Evolutionary conservation across 2,888 invertebrate species (phyloP), one percentile per base, ranked within the genome.

Genomic region (Sacculina carcini): DNA sequence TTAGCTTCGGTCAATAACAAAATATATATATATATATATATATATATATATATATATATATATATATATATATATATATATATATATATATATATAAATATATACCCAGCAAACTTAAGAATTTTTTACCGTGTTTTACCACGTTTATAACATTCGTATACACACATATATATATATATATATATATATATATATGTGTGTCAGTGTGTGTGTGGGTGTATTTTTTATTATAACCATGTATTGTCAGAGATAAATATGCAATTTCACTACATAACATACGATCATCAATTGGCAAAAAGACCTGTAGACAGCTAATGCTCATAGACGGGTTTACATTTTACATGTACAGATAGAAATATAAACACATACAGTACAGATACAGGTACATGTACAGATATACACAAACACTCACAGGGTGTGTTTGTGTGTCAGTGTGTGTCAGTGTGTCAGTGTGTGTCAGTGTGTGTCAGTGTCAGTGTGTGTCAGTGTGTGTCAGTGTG

Each of bases 11-110:
- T n/a, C n/a, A n/a, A n/a, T n/a, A n/a, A n/a, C n/a, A n/a, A n/a
- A n/a, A n/a, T 47, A 52, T 23, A 52, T 23, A 51, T 32, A 26
- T 29, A 46, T n/a, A 56, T 31, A 55, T 23, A 55, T 50, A 50
- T 50, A 50, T 50, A 48, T 50, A 50, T 50, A 48, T 50, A 48
- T 50, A 48, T 50, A 48, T 50, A 50, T 50, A 50, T 50, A 48
- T 50, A 48, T 50, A 50, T 50, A 48, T 50, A 48, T 50, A 50
- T 50, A 48, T 50, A 50, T 50, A 50, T 50, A 50, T 50, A 50
- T 50, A 50, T 50, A 50, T 48, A 50, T 48, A 50, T 50, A 50
- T 46, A 40, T 47, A 50, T 50, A 47, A 21, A 50, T 46, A 48
- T 50, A 48, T 55, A 39, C 14, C 24, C 24, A 19, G 38, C 28